Conservation (phyloP, 1,140 invertebrate species). For the Tribolium castaneum region DNA sequence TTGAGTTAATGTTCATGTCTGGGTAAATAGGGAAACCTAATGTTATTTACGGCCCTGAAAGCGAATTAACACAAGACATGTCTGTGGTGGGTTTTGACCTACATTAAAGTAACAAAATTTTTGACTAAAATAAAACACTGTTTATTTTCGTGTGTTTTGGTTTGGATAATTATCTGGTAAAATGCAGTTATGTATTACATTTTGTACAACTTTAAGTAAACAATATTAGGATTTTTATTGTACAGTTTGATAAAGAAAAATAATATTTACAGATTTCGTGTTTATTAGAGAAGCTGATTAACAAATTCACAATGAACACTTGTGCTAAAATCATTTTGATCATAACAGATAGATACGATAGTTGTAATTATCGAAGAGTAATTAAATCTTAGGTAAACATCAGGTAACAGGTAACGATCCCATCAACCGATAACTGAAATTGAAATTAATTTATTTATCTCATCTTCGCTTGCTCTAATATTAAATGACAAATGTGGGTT, state of each 20-base stretch:
- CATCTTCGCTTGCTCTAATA: neutral
- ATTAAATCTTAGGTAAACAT: neutral
- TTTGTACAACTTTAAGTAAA: too few relatives aligned
- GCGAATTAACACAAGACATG: neutral
- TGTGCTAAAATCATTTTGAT: neutral
- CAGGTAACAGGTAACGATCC: neutral
- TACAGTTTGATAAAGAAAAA: too few relatives aligned
- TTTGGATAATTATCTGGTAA: too few relatives aligned
- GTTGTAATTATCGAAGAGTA: neutral
- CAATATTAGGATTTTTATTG: too few relatives aligned
- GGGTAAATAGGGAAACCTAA: neutral
- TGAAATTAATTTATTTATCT: neutral
- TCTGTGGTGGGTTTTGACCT: neutral
- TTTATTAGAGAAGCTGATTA: neutral
- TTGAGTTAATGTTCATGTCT: neutral
- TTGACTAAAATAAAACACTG: too few relatives aligned
- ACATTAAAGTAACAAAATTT: too few relatives aligned
- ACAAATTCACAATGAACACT: neutral
- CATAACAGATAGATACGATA: neutral
- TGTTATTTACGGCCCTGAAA: neutral
- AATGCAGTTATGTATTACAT: too few relatives aligned
- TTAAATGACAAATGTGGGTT: neutral
- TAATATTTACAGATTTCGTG: too few relatives aligned
- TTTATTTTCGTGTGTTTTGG: too few relatives aligned
- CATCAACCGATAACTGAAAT: neutral